Percentiles rank a stretch among this genome's conserved stretches.
These are phyloP conservation scores for Euzophera pinguis DNA, from an alignment of 2,888 invertebrate species.

Conservation along the genomic window DNA sequence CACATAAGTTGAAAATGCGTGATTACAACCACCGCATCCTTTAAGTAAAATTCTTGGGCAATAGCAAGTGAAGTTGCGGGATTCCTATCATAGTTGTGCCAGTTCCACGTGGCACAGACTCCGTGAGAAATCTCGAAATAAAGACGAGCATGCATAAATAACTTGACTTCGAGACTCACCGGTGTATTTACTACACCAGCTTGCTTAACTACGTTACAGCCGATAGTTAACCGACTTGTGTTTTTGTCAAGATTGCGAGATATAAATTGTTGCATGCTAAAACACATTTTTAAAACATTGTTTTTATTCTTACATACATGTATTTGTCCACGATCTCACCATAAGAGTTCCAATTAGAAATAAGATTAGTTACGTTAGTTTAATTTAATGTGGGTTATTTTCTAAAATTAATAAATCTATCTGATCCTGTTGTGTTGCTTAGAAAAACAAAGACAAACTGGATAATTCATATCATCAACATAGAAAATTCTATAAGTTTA, in stretches of 20 bases:
- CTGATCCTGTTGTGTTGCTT: too few relatives aligned
- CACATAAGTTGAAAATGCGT: slow-evolving; percentile 8
- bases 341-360: too few relatives aligned
- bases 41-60: slow-evolving; percentile 20
- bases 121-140: slow-evolving; percentile 54
- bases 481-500: too few relatives aligned
- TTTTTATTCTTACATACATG: neutral
- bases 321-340: neutral
- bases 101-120: slow-evolving; percentile 21
- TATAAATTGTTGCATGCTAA: neutral
- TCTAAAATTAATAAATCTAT: too few relatives aligned
- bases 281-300: neutral
- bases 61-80: slow-evolving; percentile 17
- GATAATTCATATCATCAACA: too few relatives aligned
- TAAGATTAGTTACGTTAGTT: too few relatives aligned
- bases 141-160: slow-evolving; percentile 29
- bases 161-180: neutral
- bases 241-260: slow-evolving; percentile 1
- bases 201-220: neutral
- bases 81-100: slow-evolving; percentile 18
- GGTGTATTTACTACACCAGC: neutral
- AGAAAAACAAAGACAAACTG: too few relatives aligned
- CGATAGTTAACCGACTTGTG: neutral
- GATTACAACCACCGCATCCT: slow-evolving; percentile 12
- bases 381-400: too few relatives aligned